Percentiles rank a stretch among this genome's conserved stretches.
These are phyloP conservation scores for Tipula unca DNA, from an alignment of 2,888 invertebrate species.

Conservation along the genomic window DNA sequence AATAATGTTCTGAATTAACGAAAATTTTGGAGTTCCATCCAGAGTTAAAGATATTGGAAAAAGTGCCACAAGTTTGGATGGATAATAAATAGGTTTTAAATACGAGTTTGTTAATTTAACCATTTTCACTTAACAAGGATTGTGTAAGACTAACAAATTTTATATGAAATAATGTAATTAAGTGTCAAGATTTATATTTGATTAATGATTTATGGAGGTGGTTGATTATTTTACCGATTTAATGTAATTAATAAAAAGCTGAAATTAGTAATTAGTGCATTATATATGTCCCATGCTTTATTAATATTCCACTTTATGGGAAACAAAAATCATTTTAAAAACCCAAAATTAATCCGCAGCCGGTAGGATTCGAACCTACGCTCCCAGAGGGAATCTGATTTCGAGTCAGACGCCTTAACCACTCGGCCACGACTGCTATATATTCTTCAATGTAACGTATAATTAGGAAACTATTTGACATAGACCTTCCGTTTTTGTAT, in stretches of 20 bases:
- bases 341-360: background rate
- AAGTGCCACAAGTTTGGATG: background rate
- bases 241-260: background rate
- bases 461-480: no score
- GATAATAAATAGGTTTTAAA: background rate
- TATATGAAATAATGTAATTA: background rate
- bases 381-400: constrained; percentile 21
- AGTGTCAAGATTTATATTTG: background rate
- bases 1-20: background rate
- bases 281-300: no score
- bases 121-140: background rate
- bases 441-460: background rate
- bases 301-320: no score
- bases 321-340: no score
- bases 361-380: constrained; percentile 20
- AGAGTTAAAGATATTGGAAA: background rate
- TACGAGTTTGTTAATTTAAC: background rate
- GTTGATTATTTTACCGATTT: no score
- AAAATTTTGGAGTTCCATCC: background rate
- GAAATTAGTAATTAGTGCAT: no score
- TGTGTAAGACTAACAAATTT: background rate
- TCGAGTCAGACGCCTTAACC: constrained; percentile 19
- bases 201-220: background rate
- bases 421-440: constrained; percentile 18
- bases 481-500: background rate